Conservation (phyloP, 1,140 invertebrate species). For the Euwallacea fornicatus region DNA sequence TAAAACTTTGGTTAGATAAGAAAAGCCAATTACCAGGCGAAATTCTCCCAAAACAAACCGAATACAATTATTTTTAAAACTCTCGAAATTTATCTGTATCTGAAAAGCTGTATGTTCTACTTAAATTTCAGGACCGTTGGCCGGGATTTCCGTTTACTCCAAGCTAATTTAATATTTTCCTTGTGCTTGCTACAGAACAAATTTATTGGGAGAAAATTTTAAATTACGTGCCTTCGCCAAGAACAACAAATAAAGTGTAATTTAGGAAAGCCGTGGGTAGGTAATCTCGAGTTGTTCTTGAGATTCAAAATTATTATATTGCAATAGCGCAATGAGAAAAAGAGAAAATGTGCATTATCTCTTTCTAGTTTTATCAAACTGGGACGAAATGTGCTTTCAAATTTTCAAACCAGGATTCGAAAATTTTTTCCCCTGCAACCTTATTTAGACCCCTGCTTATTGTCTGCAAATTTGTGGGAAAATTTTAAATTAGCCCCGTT, state of each 20-base stretch:
- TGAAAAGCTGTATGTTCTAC: constrained; percentile 1
- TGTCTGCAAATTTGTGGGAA: neutral
- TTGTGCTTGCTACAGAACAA: constrained; percentile 15
- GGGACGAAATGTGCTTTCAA: neutral
- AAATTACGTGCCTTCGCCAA: constrained; percentile 8
- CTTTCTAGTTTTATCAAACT: neutral
- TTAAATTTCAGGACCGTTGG: constrained; percentile 19
- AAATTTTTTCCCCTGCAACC: neutral
- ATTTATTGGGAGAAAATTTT: constrained; percentile 23
- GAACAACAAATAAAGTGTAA: constrained; percentile 16
- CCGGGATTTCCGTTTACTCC: constrained; percentile 19
- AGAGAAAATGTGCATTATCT: neutral
- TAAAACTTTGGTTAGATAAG: too few relatives aligned
- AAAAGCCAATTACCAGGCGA: neutral
- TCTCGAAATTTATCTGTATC: constrained; percentile 3
- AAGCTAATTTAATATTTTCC: constrained; percentile 19
- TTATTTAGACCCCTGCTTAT: constrained; percentile 1
- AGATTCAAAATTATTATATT: too few relatives aligned
- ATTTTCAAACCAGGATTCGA: neutral
- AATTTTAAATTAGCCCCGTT: neutral
- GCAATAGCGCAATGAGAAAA: neutral
- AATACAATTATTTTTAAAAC: neutral
- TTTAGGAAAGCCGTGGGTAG: neutral
- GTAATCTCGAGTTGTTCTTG: constrained; percentile 1
- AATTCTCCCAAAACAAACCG: neutral